Evolutionary conservation across 2,113 vertebrate species (phyloP).

Genomic region (Canis aureus): DNA sequence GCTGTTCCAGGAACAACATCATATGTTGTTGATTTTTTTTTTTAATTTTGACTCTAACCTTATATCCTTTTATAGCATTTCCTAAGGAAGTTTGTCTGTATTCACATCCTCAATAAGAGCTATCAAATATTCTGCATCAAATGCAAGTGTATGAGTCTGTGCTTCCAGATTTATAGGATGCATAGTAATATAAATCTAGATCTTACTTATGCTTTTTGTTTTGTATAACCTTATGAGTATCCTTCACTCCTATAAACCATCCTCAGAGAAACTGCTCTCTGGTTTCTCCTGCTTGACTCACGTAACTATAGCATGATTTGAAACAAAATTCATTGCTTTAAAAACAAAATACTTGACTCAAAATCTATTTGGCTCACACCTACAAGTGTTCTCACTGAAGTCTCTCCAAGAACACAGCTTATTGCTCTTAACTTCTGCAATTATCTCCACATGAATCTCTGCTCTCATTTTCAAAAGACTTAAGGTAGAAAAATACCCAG

Average conservation of each 20-base stretch:
- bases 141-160: neutral
- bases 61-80: constrained; percentile 66
- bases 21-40: constrained; percentile 5
- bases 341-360: neutral
- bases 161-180: constrained; percentile 15
- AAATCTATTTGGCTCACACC: neutral
- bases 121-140: neutral
- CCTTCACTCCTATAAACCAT: neutral
- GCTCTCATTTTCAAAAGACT: neutral
- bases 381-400: neutral
- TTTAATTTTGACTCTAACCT: constrained; percentile 51
- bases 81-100: constrained; percentile 50
- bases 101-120: neutral
- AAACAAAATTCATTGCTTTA: constrained; percentile 32
- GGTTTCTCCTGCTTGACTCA: neutral
- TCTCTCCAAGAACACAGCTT: neutral
- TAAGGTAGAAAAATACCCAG: neutral
- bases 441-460: neutral
- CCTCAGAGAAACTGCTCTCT: neutral
- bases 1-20: constrained; percentile 72
- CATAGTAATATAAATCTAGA: neutral
- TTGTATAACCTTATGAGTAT: neutral
- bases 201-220: neutral
- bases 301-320: neutral
- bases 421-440: neutral